A percentile compares a stretch with the other conserved stretches of the same genome.
Evolutionary conservation across 1,140 invertebrate species (phyloP).

Genomic region (Catajapyx aquilonaris): DNA sequence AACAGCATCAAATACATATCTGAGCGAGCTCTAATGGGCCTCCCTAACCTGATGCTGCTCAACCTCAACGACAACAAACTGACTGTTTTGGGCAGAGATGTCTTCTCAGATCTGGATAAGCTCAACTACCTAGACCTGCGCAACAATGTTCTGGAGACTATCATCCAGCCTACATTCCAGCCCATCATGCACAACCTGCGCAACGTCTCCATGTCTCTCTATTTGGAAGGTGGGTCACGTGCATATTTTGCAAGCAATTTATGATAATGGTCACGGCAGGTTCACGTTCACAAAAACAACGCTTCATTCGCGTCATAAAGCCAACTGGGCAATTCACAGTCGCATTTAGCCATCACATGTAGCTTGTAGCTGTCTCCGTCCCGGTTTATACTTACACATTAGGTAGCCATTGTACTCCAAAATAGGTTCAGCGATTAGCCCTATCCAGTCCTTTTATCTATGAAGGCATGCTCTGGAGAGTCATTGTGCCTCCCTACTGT

Average conservation of each 20-base stretch:
- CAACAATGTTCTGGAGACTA: conserved; percentile 44
- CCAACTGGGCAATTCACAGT: too few relatives aligned
- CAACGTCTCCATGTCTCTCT: conserved; percentile 41
- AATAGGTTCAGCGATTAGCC: too few relatives aligned
- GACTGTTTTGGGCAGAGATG: conserved; percentile 32
- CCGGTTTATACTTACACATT: too few relatives aligned
- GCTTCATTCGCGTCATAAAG: too few relatives aligned
- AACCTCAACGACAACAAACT: conserved; percentile 49
- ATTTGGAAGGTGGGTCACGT: conserved; percentile 48
- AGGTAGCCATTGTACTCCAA: too few relatives aligned
- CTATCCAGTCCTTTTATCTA: too few relatives aligned
- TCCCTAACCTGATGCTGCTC: conserved; percentile 39
- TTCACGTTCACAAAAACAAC: too few relatives aligned
- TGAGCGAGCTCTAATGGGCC: conserved; percentile 42
- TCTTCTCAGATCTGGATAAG: conserved; percentile 37
- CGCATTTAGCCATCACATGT: too few relatives aligned
- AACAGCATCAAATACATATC: conserved; percentile 45
- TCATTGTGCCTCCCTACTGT: too few relatives aligned
- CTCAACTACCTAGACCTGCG: conserved; percentile 46
- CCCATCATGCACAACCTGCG: conserved; percentile 52
- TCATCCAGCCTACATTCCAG: conserved; percentile 44
- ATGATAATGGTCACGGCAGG: too few relatives aligned
- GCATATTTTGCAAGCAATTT: conserved; percentile 2
- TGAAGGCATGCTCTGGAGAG: too few relatives aligned
- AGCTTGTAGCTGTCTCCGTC: too few relatives aligned